Base-by-base conservation (phyloP, 2,888 invertebrate genomes). In the Deilephila elpenor region DNA sequence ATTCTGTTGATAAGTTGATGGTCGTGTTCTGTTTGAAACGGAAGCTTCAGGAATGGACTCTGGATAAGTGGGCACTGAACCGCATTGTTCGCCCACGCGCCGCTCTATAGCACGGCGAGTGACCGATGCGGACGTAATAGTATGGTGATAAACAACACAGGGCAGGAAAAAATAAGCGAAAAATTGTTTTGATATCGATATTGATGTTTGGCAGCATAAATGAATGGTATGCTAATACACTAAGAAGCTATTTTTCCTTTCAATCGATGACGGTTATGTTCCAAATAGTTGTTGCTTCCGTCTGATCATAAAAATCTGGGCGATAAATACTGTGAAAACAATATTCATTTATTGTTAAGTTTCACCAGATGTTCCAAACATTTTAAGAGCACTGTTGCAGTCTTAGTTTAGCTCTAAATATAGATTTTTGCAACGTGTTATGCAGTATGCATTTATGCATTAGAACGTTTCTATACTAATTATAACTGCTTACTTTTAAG, bases 21-120 rank as follows among this genome's bases (percentile, higher is more conserved):
- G 80, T 77, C 79, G 75, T 77, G 77, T 81, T 82, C 81, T 80
- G 80, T 77, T 78, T 76, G 74, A 75, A 86, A 79, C 90, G 92
- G 93, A 93, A 88, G 86, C 83, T 83, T 83, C 79, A 80, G 77
- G 82, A 87, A 85, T 88, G 89, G 83, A 82, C 84, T 81, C 78
- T 84, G 90, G 91, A 91, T 92, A 92, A 90, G 80, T 91, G 92
- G 90, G 82, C 91, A 91, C 82, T 91, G 92, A 91, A 92, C 93
- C 81, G 83, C 80, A 73, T 72, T 72, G 74, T 67, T 62, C 78
- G 71, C 81, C 79, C 76, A 78, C 79, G 75, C 79, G 72, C 71
- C 44, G 70, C 17, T 29, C 56, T 56, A 62, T 20, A 2, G 37
- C 14, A 32, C 64, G n/a, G 44, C 51, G 37, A 67, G 62, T 56